Evolutionary conservation across 2,888 invertebrate species (phyloP).

Genomic region (Hartigia nigra): DNA sequence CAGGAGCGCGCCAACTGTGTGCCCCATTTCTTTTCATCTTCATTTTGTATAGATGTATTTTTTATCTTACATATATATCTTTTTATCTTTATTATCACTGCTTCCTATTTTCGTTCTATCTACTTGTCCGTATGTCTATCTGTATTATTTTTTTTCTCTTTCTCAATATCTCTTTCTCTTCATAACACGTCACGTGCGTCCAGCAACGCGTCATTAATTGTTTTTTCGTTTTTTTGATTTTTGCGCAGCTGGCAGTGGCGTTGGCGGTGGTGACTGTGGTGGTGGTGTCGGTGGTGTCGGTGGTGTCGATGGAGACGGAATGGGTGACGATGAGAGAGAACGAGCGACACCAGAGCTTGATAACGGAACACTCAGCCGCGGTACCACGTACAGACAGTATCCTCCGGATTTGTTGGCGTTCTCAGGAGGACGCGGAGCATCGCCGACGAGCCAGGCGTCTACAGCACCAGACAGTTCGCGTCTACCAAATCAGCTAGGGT

Average conservation of each 20-base stretch:
- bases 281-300: conserved; percentile 39
- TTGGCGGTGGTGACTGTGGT: conserved; percentile 41
- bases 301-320: conserved; percentile 55
- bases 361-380: conserved; percentile 69
- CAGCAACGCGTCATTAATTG: conserved; percentile 29
- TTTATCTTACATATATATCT: neutral
- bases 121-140: neutral
- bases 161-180: conserved; percentile 23
- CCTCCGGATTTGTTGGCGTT: conserved; percentile 87
- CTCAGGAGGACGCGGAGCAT: conserved; percentile 70
- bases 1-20: neutral
- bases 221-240: conserved; percentile 50
- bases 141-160: conserved; percentile 7
- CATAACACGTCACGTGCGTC: conserved; percentile 20
- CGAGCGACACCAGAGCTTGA: conserved; percentile 55
- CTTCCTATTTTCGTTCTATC: too few species aligned
- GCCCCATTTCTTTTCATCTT: neutral
- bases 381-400: conserved; percentile 72
- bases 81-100: neutral
- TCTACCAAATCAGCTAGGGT: conserved; percentile 64
- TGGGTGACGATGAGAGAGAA: conserved; percentile 42
- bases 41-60: neutral
- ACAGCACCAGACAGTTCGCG: conserved; percentile 81
- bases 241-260: conserved; percentile 64
- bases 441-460: conserved; percentile 77